Percentiles rank a stretch among this genome's conserved stretches.
Evolutionary conservation across 2,888 invertebrate species (phyloP).

Genomic region (Parnassius orleans): DNA sequence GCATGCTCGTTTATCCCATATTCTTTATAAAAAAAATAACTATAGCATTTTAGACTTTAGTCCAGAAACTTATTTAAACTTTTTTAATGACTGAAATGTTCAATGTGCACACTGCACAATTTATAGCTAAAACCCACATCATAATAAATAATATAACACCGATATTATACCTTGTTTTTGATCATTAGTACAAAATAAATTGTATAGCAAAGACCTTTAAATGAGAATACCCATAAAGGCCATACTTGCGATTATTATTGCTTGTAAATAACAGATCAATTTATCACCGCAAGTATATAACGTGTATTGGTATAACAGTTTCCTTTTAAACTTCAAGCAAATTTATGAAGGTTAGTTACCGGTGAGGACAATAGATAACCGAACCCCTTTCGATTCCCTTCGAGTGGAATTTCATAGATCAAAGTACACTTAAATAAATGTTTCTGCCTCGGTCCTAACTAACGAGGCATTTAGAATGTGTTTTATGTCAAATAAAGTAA

Average conservation of each 20-base stretch:
- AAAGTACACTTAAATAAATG: constrained; percentile 56
- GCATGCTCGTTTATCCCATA: too few relatives aligned
- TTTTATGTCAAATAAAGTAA: constrained; percentile 75
- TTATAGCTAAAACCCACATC: too few relatives aligned
- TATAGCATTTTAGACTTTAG: too few relatives aligned
- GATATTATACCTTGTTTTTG: neutral
- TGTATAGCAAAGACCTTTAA: neutral
- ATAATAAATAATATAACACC: too few relatives aligned
- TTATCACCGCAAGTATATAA: neutral
- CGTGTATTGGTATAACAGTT: constrained; percentile 2
- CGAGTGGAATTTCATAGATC: constrained; percentile 41
- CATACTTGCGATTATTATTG: neutral
- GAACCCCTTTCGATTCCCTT: constrained; percentile 17
- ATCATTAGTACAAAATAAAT: neutral
- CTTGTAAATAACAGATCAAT: neutral
- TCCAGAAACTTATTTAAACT: too few relatives aligned
- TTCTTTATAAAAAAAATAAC: too few relatives aligned
- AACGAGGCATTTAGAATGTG: constrained; percentile 65
- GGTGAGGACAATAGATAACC: constrained; percentile 21
- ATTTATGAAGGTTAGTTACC: constrained; percentile 20
- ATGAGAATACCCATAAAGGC: neutral
- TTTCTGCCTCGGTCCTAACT: constrained; percentile 47
- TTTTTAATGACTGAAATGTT: too few relatives aligned
- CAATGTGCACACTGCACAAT: too few relatives aligned
- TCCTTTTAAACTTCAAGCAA: constrained; percentile 11